Base-by-base conservation (phyloP, 2,888 invertebrate species). In the Drosophila maculinotata region DNA sequence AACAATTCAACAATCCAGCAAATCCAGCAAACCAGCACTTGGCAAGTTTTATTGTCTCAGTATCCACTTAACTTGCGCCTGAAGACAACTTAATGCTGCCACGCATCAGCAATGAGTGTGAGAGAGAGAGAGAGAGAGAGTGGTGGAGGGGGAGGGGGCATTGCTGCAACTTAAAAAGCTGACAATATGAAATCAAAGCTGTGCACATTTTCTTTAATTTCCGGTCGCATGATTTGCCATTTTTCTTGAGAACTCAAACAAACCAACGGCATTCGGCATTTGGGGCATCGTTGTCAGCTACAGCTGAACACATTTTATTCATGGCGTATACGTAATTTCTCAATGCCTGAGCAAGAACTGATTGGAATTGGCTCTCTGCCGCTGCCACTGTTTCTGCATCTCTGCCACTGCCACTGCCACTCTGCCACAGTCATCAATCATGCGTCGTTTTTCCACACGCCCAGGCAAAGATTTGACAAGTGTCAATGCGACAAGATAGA, bases 371-470 rank as follows among this genome's bases (percentile, higher is more conserved):
- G 79, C 62, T 64, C 26, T 44, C 44, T 15, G 15, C 4, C 20
- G n/a, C 17, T n/a, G 10, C n/a, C 38, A n/a, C n/a, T n/a, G n/a
- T n/a, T n/a, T 17, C 12, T 12, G 9, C 9, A 10, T 10, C 2
- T 36, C 45, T 20, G n/a, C 30, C 15, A 36, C 36, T n/a, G 62
- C 59, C 66, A 64, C 51, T 62, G 73, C 65, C 60, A 60, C 17
- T n/a, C 12, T 12, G 9, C 9, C 45, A 12, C 9, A 80, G 71
- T 89, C 89, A 88, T 88, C 89, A 88, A 88, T 88, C 89, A 88
- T 88, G 76, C 83, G 78, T 73, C 80, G 74, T 69, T 86, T 76
- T 86, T 72, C 72, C 83, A 83, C 74, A 70, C 80, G 83, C 82
- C 86, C 74, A 66, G 69, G 56, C 67, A 76, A 66, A 73, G 74